Evolutionary conservation across 2,797 vertebrate genomes (phyloP).

Genomic region (Zenarchopterus dispar): DNA sequence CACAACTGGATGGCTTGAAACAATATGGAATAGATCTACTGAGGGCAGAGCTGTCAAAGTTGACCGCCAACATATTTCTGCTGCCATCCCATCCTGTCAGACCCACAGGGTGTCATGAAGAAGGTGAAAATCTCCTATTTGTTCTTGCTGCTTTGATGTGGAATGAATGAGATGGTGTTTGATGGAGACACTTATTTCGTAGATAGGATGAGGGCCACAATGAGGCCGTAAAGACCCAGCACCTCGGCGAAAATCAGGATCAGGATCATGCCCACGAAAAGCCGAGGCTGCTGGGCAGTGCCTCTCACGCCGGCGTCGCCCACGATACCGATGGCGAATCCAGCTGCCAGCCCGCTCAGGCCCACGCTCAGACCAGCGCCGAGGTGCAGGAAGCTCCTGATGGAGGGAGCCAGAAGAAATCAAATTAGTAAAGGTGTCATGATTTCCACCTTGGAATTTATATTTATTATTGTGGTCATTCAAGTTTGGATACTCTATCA

Average conservation of each 20-base stretch:
- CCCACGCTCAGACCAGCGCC: slow-evolving; percentile 97
- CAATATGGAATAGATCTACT: slow-evolving; percentile 66
- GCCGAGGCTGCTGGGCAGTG: slow-evolving; percentile 96
- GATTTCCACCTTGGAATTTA: not conserved
- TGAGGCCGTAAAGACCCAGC: slow-evolving; percentile 97
- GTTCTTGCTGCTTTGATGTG: slow-evolving; percentile 78
- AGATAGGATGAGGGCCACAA: slow-evolving; percentile 97
- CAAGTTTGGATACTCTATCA: no score
- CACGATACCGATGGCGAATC: slow-evolving; percentile 98
- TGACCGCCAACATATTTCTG: slow-evolving; percentile 52
- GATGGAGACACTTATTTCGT: slow-evolving; percentile 87
- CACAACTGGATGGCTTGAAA: slow-evolving; percentile 76
- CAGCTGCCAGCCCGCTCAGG: slow-evolving; percentile 96
- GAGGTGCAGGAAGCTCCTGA: slow-evolving; percentile 97
- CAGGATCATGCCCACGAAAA: slow-evolving; percentile 99
- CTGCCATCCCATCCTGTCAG: slow-evolving; percentile 78
- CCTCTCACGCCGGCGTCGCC: slow-evolving; percentile 96
- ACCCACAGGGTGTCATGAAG: slow-evolving; percentile 71
- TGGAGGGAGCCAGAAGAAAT: not conserved
- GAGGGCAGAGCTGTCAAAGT: slow-evolving; percentile 55
- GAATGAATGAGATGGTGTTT: slow-evolving; percentile 76
- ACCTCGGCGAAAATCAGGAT: slow-evolving; percentile 99
- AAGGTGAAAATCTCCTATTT: slow-evolving; percentile 76
- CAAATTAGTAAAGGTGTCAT: not conserved
- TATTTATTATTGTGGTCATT: not conserved